Evolutionary conservation across 2,797 vertebrate species (phyloP).

Genomic region (Leptodactylus fallax): DNA sequence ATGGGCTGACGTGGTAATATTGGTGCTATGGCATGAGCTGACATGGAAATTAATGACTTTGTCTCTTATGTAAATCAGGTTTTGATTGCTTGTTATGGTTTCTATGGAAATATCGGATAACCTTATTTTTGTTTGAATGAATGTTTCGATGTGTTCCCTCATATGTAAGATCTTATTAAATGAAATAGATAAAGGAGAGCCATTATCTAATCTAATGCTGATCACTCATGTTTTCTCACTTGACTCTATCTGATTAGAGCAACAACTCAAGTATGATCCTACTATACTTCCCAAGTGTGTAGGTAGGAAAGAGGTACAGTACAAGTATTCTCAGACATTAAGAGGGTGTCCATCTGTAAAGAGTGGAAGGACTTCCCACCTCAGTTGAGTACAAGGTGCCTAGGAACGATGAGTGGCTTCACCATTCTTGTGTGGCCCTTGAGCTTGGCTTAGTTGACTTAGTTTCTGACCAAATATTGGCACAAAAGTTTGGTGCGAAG

Average conservation of each 20-base stretch:
- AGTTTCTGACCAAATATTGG: too few species aligned
- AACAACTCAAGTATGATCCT: not conserved
- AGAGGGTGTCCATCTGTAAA: not conserved
- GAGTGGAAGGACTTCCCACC: too few species aligned
- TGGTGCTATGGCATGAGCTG: not conserved
- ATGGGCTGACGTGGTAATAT: not conserved
- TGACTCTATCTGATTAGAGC: not conserved
- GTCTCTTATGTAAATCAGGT: not conserved
- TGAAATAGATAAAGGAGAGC: not conserved
- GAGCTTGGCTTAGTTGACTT: too few species aligned
- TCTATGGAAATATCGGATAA: not conserved
- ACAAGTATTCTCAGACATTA: too few species aligned
- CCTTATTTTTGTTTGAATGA: not conserved
- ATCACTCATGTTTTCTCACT: too few species aligned
- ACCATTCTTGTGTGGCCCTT: too few species aligned
- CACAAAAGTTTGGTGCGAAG: too few species aligned
- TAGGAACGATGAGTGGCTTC: too few species aligned
- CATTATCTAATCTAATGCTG: not conserved
- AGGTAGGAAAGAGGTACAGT: too few species aligned
- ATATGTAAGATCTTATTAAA: not conserved
- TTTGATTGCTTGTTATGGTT: not conserved
- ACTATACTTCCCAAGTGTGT: not conserved
- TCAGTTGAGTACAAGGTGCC: too few species aligned
- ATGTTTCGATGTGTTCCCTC: not conserved
- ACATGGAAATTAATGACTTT: slow-evolving; percentile 1